These are phyloP conservation scores for Lasioglossum villosulum DNA, from an alignment of 2,888 invertebrate genomes.

Conservation along the genomic window DNA sequence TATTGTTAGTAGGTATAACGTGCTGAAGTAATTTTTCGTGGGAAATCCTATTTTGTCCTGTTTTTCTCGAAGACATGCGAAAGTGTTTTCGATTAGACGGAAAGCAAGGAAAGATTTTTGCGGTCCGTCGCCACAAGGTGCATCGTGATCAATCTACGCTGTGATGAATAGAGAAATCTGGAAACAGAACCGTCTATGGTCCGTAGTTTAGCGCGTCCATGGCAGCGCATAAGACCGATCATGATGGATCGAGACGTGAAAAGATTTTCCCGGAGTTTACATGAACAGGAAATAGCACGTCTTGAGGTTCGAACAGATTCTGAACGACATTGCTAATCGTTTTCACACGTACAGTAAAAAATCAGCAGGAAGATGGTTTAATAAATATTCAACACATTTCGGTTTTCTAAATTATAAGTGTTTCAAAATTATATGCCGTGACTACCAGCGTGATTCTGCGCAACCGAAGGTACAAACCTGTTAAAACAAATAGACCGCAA, in stretches of 20 bases:
- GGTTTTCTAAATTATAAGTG: no score
- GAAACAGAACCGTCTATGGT: conserved; percentile 80
- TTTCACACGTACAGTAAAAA: background rate
- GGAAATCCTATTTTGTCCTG: background rate
- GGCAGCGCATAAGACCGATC: conserved; percentile 69
- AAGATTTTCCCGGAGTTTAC: conserved; percentile 62
- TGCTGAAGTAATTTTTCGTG: background rate
- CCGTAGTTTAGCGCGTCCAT: conserved; percentile 51
- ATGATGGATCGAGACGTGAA: conserved; percentile 70
- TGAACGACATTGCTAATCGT: background rate
- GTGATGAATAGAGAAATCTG: conserved; percentile 73
- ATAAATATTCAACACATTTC: no score
- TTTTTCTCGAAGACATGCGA: background rate
- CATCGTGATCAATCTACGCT: conserved; percentile 59
- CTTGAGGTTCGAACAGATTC: conserved; percentile 1
- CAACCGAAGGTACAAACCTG: no score
- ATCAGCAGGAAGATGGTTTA: no score
- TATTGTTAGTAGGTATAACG: background rate
- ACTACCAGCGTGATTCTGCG: no score
- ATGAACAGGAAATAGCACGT: conserved; percentile 28
- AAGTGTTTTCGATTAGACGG: background rate
- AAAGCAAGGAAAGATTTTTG: conserved; percentile 26
- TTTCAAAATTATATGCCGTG: no score
- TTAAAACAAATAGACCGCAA: no score
- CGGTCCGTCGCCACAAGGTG: conserved; percentile 34